A percentile compares a stretch with the other conserved stretches of the same genome.
phyloP scores from a whole-genome alignment of 2,113 vertebrate species.

The Halcyon senegalensis region DNA sequence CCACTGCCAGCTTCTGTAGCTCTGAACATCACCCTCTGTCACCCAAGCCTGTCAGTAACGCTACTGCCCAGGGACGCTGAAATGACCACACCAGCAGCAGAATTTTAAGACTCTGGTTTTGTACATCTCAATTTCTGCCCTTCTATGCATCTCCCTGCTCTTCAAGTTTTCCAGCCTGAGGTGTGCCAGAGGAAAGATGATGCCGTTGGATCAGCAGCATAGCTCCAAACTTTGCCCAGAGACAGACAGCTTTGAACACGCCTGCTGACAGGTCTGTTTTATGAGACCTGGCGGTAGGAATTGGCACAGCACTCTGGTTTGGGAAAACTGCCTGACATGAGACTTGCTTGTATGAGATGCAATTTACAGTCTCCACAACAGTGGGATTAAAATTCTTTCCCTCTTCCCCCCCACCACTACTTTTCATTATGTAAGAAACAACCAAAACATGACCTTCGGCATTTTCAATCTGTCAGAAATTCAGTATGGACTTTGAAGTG shows the following conservation, averaged over 20 bases:
- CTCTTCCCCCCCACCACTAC: not conserved
- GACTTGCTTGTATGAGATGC: not conserved
- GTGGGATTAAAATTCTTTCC: conserved; percentile 44
- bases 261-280: conserved; percentile 14
- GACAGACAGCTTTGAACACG: not conserved
- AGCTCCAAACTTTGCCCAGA: not conserved
- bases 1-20: no score
- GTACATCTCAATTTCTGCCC: not conserved
- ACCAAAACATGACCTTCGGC: not conserved
- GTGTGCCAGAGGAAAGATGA: not conserved
- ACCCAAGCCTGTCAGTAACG: not conserved
- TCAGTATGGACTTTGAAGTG: not conserved
- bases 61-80: not conserved
- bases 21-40: not conserved
- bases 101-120: not conserved
- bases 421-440: conserved; percentile 16
- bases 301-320: not conserved
- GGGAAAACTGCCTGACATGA: not conserved
- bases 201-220: not conserved
- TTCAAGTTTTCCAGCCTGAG: not conserved
- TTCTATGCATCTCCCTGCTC: not conserved
- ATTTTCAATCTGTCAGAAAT: not conserved
- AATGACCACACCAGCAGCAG: rapidly evolving
- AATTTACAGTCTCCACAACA: conserved; percentile 2
- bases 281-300: conserved; percentile 18